phyloP scores from a whole-genome alignment of 2,888 invertebrate species.

The Netelia virgata region DNA sequence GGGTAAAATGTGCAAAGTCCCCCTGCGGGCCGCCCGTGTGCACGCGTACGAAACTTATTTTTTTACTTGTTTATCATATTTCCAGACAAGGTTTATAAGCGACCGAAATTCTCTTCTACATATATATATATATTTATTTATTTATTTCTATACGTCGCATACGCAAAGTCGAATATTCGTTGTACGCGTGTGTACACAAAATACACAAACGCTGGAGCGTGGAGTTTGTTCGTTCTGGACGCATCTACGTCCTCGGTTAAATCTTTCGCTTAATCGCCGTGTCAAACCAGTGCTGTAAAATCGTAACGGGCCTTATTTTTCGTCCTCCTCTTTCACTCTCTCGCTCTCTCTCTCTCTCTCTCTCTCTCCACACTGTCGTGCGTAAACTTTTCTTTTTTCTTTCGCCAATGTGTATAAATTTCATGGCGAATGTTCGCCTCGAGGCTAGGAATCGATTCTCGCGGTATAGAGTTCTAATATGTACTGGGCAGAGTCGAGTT shows the following conservation, averaged over 20 bases:
- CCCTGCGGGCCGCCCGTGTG: slow-evolving; percentile 19
- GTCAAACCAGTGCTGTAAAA: slow-evolving; percentile 83
- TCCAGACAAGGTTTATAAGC: slow-evolving; percentile 55
- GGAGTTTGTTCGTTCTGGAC: slow-evolving; percentile 45
- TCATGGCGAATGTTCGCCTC: not conserved
- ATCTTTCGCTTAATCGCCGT: slow-evolving; percentile 83
- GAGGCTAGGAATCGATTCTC: slow-evolving; percentile 30
- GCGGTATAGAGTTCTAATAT: slow-evolving; percentile 30
- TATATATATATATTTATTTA: too few relatives aligned
- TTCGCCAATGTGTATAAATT: not conserved
- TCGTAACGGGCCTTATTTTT: slow-evolving; percentile 48
- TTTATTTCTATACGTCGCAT: too few relatives aligned
- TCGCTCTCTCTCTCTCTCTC: not conserved
- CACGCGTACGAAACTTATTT: not conserved
- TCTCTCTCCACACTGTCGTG: not conserved
- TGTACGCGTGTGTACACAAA: slow-evolving; percentile 17
- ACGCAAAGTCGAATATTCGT: not conserved
- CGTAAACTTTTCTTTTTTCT: too few relatives aligned
- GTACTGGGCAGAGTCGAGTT: slow-evolving; percentile 16
- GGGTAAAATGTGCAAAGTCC: slow-evolving; percentile 51
- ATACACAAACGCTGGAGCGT: slow-evolving; percentile 27
- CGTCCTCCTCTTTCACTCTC: not conserved
- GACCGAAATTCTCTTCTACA: not conserved
- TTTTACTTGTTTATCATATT: slow-evolving; percentile 76
- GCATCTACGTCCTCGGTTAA: slow-evolving; percentile 75